phyloP scores from a whole-genome alignment of 2,888 invertebrate genomes.

The Eupithecia exiguata region DNA sequence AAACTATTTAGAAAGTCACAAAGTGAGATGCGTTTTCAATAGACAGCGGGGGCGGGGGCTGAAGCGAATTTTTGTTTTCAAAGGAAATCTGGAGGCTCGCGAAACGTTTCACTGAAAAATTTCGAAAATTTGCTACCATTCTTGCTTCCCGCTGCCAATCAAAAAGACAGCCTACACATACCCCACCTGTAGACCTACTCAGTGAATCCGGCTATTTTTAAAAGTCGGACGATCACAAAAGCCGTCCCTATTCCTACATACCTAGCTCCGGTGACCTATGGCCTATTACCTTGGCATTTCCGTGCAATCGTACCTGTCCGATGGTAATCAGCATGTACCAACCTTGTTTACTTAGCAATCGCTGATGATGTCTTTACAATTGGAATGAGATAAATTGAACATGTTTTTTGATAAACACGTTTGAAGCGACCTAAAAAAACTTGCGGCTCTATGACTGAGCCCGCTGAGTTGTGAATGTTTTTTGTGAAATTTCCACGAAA shows the following conservation, averaged over 20 bases:
- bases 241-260: constrained; percentile 36
- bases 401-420: neutral
- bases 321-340: constrained; percentile 49
- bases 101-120: too few relatives aligned
- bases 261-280: constrained; percentile 49
- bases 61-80: neutral
- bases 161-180: neutral
- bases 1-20: neutral
- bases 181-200: neutral
- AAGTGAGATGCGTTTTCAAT: neutral
- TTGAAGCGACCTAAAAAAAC: neutral
- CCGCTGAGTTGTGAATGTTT: neutral
- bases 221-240: constrained; percentile 8
- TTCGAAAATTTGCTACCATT: neutral
- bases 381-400: neutral
- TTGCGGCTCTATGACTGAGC: neutral
- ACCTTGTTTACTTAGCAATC: constrained; percentile 22
- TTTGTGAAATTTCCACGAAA: neutral
- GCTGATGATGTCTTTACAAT: constrained; percentile 23
- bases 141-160: neutral
- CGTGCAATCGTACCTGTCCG: constrained; percentile 46
- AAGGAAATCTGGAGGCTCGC: neutral
- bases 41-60: neutral
- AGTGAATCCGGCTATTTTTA: neutral
- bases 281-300: constrained; percentile 52